These are phyloP conservation scores for Zaprionus bogoriensis DNA, from an alignment of 2,888 invertebrate genomes.

Conservation along the genomic window DNA sequence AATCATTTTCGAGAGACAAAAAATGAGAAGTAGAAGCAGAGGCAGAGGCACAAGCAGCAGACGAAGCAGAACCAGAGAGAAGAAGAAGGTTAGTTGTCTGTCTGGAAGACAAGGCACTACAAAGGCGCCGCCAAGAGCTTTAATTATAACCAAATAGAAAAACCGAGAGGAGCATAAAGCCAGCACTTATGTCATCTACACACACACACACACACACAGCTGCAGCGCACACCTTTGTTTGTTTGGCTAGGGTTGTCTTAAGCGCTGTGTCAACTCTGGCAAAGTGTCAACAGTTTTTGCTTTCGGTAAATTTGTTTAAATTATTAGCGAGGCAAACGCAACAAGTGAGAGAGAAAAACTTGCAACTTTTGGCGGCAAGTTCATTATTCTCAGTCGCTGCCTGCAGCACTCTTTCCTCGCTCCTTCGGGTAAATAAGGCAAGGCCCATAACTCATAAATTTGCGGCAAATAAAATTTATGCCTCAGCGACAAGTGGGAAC, in stretches of 20 bases:
- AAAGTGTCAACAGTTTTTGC: slow-evolving; percentile 52
- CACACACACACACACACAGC: slow-evolving; percentile 30
- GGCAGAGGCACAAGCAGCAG: background rate
- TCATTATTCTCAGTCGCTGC: slow-evolving; percentile 40
- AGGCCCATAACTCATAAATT: slow-evolving; percentile 67
- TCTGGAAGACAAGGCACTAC: slow-evolving; percentile 15
- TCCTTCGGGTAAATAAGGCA: slow-evolving; percentile 69
- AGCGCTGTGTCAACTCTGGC: slow-evolving; percentile 8
- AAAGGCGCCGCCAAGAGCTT: slow-evolving; percentile 60
- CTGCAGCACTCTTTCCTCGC: background rate
- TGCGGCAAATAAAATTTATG: slow-evolving; percentile 73
- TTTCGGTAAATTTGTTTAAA: slow-evolving; percentile 71
- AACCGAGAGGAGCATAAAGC: slow-evolving; percentile 21
- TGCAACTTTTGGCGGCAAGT: slow-evolving; percentile 54
- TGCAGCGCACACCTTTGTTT: slow-evolving; percentile 55
- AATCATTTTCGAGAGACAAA: slow-evolving; percentile 26
- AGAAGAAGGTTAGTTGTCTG: background rate
- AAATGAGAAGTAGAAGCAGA: background rate
- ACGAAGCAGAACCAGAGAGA: background rate
- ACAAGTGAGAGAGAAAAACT: slow-evolving; percentile 32
- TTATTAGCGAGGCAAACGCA: slow-evolving; percentile 64
- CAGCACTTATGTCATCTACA: slow-evolving; percentile 58
- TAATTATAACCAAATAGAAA: slow-evolving; percentile 73
- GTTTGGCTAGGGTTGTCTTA: slow-evolving; percentile 6
- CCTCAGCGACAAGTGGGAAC: slow-evolving; percentile 39